Percentiles rank a stretch among this genome's conserved stretches.
These are phyloP conservation scores for Amniataba percoides DNA, from an alignment of 2,797 vertebrate species.

Conservation along the genomic window DNA sequence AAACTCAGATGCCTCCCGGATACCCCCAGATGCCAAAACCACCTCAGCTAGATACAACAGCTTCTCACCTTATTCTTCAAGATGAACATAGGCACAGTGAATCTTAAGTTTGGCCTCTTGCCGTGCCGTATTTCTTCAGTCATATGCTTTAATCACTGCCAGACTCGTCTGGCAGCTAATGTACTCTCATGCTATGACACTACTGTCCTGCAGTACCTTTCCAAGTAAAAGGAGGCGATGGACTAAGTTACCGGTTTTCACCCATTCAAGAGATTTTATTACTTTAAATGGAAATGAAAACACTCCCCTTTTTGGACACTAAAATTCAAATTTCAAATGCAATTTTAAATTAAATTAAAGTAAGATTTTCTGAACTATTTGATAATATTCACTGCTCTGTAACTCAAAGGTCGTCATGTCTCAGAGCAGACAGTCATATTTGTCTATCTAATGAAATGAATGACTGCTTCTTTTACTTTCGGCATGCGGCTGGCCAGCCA, in stretches of 20 bases:
- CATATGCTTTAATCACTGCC: not conserved
- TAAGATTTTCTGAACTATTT: too few relatives aligned
- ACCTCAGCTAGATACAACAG: not conserved
- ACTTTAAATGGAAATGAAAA: not conserved
- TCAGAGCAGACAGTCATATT: not conserved
- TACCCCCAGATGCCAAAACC: constrained; percentile 2
- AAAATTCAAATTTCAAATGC: not conserved
- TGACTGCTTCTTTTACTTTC: not conserved
- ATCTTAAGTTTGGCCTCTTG: not conserved
- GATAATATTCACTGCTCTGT: not conserved
- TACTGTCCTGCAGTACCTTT: not conserved
- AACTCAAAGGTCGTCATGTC: not conserved
- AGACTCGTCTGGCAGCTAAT: not conserved
- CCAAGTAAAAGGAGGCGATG: not conserved
- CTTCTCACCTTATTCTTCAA: not conserved
- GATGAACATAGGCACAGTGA: not conserved
- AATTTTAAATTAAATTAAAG: not conserved
- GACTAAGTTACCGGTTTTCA: not conserved
- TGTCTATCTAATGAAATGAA: constrained; percentile 8
- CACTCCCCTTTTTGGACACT: not conserved
- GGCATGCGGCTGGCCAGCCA: not conserved
- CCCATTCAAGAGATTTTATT: constrained; percentile 1
- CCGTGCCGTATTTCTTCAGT: not conserved
- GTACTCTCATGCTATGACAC: too few relatives aligned
- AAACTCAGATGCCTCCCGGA: constrained; percentile 11